Percentiles rank a stretch among this genome's conserved stretches.
Conservation (phyloP, 2,888 invertebrate genomes). For the Willowsia nigromaculata region DNA sequence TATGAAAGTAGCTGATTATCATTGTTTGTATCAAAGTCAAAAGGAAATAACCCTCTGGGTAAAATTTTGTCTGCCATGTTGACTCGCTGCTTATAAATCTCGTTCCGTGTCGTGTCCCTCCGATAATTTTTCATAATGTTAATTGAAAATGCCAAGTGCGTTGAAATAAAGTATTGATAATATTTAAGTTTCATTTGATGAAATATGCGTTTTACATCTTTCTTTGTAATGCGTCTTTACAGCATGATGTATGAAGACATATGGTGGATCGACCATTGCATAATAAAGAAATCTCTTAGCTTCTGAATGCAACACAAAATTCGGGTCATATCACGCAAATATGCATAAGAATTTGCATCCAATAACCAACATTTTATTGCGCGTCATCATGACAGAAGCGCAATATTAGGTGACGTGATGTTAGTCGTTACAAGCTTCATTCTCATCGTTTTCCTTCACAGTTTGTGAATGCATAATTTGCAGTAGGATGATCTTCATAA, state of each 20-base stretch:
- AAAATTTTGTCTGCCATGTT: background rate
- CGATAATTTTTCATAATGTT: background rate
- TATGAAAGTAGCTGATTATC: background rate
- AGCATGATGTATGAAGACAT: background rate
- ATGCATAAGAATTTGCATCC: background rate
- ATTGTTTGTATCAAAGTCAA: conserved; percentile 4
- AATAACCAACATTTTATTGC: conserved; percentile 38
- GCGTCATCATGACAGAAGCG: conserved; percentile 37
- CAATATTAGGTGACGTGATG: background rate
- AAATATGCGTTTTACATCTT: background rate
- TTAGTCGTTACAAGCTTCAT: background rate
- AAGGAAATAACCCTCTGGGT: conserved; percentile 25
- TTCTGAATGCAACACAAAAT: background rate
- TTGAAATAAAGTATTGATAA: background rate
- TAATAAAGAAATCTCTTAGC: background rate
- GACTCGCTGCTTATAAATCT: background rate
- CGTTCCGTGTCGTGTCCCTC: background rate
- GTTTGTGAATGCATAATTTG: background rate
- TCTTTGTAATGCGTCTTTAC: background rate
- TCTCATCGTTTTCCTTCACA: background rate
- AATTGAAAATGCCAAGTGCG: background rate
- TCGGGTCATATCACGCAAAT: conserved; percentile 41
- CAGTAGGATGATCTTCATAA: background rate
- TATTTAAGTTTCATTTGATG: background rate
- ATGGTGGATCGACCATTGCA: background rate